Base-by-base conservation (phyloP, 2,888 invertebrate genomes). In the Dynastes grantii region DNA sequence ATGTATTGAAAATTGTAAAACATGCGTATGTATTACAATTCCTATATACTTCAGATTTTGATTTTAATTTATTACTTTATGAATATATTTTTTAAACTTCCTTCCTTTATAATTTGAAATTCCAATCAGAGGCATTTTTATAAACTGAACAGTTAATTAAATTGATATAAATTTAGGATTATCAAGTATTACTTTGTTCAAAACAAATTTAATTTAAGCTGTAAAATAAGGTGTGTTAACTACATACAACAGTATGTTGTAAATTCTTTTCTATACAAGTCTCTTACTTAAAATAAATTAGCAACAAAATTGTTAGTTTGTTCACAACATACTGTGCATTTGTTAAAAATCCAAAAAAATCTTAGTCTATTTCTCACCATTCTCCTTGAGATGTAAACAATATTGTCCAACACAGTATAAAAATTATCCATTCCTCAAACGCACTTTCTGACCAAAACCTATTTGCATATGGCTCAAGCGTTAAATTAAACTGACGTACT, bases 321-420 rank as follows among this genome's bases (percentile, higher is more conserved):
- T 68, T 58, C 40, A 58, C 73, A 73, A 73, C 73, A 73, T 73
- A 58, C 73, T 73, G 73, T 58, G 11, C 58, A 40, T 11, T 58
- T 73, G 27, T 53, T 27, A 27, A 2, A 40, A 40, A 71, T 22
- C 58, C 58, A 71, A 29, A 37, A 37, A 73, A 61, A 58, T 37
- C 73, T 73, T 73, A 73, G 61, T 45, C 73, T 73, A 73, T 13
- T 73, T 73, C 73, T 73, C 73, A 73, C 73, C 73, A 58, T 73
- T 73, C 40, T 61, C 73, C 71, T 71, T 61, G 37, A 68, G 68
- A 49, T 73, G 58, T 61, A 58, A 22, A 27, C 49, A 68, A 73
- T 61, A 73, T 61, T 45, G 58, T 73, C 73, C 58, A 73, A 61
- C 73, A 73, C 61, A 58, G 61, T 58, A 73, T 37, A 73, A n/a